phyloP scores from a whole-genome alignment of 1,140 invertebrate genomes.

The Drosophila gunungcola region DNA sequence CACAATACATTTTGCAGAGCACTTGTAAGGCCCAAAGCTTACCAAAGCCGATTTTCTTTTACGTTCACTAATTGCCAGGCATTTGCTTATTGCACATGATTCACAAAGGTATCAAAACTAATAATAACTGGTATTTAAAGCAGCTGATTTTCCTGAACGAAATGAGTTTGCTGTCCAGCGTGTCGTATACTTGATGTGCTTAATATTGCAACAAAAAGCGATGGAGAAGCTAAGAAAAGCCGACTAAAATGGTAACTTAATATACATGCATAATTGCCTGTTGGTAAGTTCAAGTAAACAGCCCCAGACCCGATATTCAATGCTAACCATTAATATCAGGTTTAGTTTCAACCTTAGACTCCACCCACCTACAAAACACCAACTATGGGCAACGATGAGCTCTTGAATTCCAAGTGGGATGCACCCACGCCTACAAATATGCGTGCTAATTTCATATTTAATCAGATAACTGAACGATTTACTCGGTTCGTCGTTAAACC shows the following conservation, averaged over 20 bases:
- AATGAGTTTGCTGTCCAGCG: constrained; percentile 1
- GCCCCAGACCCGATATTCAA: constrained; percentile 20
- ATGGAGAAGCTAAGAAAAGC: not conserved
- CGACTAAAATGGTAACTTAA: constrained; percentile 26
- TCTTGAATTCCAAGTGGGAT: not conserved
- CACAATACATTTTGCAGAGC: not conserved
- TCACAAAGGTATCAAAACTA: not conserved
- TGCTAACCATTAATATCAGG: constrained; percentile 41
- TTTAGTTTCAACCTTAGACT: constrained; percentile 24
- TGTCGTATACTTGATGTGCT: constrained; percentile 37
- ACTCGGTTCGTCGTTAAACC: constrained; percentile 13
- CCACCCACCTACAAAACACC: constrained; percentile 17
- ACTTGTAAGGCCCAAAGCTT: too few relatives aligned
- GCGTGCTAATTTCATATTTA: constrained; percentile 17
- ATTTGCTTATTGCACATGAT: not conserved
- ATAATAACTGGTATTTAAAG: constrained; percentile 14
- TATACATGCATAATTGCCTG: constrained; percentile 35
- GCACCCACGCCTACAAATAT: constrained; percentile 5
- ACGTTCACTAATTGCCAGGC: not conserved
- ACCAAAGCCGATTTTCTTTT: not conserved
- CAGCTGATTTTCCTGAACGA: not conserved
- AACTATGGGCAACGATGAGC: constrained; percentile 20
- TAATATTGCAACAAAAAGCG: constrained; percentile 5
- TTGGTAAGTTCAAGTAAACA: not conserved
- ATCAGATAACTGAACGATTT: constrained; percentile 15